Evolutionary conservation across 2,888 invertebrate species (phyloP), one percentile per base, ranked within the genome.

Genomic region (Hetaerina titia): DNA sequence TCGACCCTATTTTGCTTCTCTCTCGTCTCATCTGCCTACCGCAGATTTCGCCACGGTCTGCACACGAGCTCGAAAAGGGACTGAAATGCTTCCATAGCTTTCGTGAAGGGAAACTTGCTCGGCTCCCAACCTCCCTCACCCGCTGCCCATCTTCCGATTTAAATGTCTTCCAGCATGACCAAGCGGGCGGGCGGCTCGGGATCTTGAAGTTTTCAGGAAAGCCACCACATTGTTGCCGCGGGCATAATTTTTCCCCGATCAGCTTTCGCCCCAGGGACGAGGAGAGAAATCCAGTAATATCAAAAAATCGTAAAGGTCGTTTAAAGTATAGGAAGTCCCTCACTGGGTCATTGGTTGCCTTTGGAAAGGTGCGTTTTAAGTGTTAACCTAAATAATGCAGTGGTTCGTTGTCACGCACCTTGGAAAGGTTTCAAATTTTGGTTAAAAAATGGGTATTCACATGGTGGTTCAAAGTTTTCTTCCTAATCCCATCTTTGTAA

Each of bases 11-110:
- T 90, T n/a, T 22, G 45, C 22, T 19, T 31, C 45, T 17, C 63
- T 19, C 90, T 17, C 45, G 63, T 15, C 64, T 90, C 60, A 63
- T 60, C 64, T 19, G 17, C 90, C 63, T 64, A 31, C 22, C 69
- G 69, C 22, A 69, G 58, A 31, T 90, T 90, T 90, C 90, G 31
- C 64, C 90, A 90, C 90, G 45, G 69, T 69, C 19, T 69, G 45
- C n/a, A 19, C 69, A 9, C 69, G 22, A n/a, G 63, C n/a, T 45
- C 31, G 64, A n/a, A 90, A 11, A 57, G 58, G 57, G n/a, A 89
- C 22, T 19, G 57, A 31, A 90, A 25, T 7, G 90, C 56, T 74
- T n/a, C 81, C n/a, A 74, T 22, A 19, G 90, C 56, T 8, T 92
- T 92, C 92, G 63, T 31, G 90, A 19, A 13, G 25, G 63, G 63